Conservation (phyloP, 2,888 invertebrate genomes). For the Thymelicus sylvestris region DNA sequence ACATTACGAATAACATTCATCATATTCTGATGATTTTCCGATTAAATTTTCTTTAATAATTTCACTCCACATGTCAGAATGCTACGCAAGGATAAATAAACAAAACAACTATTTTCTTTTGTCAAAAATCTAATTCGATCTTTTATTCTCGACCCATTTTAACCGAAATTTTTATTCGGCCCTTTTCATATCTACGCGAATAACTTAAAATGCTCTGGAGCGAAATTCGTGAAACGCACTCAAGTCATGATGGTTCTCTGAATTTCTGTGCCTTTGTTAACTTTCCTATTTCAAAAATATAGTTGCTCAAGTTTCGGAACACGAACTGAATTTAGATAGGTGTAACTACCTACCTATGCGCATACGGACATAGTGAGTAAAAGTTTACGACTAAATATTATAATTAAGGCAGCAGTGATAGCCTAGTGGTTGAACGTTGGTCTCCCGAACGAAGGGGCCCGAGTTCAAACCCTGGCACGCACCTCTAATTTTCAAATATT, state of each 20-base stretch:
- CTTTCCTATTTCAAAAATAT: slow-evolving; percentile 9
- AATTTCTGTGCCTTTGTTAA: slow-evolving; percentile 2
- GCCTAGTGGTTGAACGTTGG: too few species aligned
- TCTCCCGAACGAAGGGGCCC: too few species aligned
- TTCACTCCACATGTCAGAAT: too few species aligned
- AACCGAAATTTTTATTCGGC: background rate
- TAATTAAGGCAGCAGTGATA: too few species aligned
- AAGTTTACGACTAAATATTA: too few species aligned
- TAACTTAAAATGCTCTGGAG: slow-evolving; percentile 2
- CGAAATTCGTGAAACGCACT: slow-evolving; percentile 1
- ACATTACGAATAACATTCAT: too few species aligned
- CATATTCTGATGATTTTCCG: too few species aligned
- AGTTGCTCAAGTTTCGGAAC: background rate
- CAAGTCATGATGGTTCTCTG: slow-evolving; percentile 3
- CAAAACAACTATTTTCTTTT: background rate
- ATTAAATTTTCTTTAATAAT: too few species aligned
- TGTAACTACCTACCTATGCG: too few species aligned
- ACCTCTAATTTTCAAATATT: too few species aligned
- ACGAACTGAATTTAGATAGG: background rate
- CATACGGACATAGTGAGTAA: too few species aligned
- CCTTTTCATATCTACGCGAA: slow-evolving; percentile 9
- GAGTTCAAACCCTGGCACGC: too few species aligned
- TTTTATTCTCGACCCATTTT: background rate
- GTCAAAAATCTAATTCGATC: background rate
- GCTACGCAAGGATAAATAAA: background rate